Evolutionary conservation across 2,888 invertebrate species (phyloP), one percentile per base, ranked within the genome.

Genomic region (Gymnoscelis rufifasciata): DNA sequence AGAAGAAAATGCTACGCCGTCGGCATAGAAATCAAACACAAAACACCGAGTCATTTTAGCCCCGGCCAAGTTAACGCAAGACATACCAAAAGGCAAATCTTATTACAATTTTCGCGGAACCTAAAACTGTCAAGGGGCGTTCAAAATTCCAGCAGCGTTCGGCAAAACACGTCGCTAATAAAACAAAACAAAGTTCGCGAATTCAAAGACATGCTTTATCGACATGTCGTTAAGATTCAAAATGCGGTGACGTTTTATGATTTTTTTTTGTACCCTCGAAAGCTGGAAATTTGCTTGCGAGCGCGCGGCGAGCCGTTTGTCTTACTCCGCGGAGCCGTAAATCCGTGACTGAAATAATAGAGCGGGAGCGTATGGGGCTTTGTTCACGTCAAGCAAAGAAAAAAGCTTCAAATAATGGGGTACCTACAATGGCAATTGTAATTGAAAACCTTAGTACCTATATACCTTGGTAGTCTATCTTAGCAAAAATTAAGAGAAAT

Each of bases 291-390:
- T 75, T 75, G 71, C 67, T 73, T 68, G 71, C 68, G 65, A 68
- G 68, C 66, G 61, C 50, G 63, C 64, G 63, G 61, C 68, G 61
- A 60, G 64, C 63, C 71, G 68, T 71, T 78, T 75, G 72, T 77
- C 71, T 76, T 71, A 49, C 44, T 72, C 71, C 67, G 62, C 58
- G 68, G 64, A 61, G 60, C 68, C 60, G 72, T 69, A 71, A 77
- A 75, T 74, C 68, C 78, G 78, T 78, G 78, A 78, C 77, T 74
- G 61, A 77, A 78, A 78, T 78, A 74, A 68, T 62, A 57, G 58
- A 56, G 57, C 10, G 11, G 6, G 42, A 38, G 45, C 6, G 29
- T 1, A 11, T 14, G 14, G 2, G 11, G 19, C 13, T 24, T 27
- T 37, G 7, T 11, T 30, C n/a, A 35, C 11, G 23, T 15, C 14